Evolutionary conservation across 92 coral and sea anemone genomes (phyloP).

Genomic region (Bergia puertoricense): DNA sequence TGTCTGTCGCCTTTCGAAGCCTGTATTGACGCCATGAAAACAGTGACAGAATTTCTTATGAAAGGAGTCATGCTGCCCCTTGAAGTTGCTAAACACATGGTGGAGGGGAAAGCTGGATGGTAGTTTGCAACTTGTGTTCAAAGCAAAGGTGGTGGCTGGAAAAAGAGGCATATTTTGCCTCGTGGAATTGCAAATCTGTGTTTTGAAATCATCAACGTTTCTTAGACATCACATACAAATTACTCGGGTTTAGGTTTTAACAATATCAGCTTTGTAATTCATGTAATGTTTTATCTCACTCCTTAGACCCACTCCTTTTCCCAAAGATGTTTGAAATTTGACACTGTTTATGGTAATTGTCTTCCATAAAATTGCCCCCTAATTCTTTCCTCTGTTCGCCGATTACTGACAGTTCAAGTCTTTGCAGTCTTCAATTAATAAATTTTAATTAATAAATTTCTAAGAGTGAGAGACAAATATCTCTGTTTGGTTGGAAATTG

Average conservation of each 20-base stretch:
- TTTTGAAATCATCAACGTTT: not conserved
- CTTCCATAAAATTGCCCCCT: not conserved
- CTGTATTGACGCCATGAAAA: conserved; percentile 86
- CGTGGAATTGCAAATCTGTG: not conserved
- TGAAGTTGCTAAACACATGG: conserved; percentile 95
- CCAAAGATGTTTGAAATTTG: not conserved
- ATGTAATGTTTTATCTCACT: not conserved
- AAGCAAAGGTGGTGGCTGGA: not conserved
- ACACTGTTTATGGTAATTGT: not conserved
- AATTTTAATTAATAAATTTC: no score
- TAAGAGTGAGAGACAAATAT: not conserved
- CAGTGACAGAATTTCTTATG: conserved; percentile 87
- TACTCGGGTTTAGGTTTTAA: not conserved
- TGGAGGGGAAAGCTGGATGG: conserved; percentile 92
- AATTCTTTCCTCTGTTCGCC: no score
- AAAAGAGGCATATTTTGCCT: not conserved
- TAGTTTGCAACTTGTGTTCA: conserved; percentile 1
- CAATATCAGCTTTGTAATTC: not conserved
- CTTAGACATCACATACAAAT: not conserved
- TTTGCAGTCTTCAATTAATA: not conserved
- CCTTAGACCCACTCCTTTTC: not conserved
- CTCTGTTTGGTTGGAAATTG: not conserved
- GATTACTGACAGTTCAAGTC: not conserved
- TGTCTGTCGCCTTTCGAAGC: conserved; percentile 95
- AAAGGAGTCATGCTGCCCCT: conserved; percentile 89